phyloP scores from a whole-genome alignment of 2,888 invertebrate genomes.

The Drosophila nr. fundita region DNA sequence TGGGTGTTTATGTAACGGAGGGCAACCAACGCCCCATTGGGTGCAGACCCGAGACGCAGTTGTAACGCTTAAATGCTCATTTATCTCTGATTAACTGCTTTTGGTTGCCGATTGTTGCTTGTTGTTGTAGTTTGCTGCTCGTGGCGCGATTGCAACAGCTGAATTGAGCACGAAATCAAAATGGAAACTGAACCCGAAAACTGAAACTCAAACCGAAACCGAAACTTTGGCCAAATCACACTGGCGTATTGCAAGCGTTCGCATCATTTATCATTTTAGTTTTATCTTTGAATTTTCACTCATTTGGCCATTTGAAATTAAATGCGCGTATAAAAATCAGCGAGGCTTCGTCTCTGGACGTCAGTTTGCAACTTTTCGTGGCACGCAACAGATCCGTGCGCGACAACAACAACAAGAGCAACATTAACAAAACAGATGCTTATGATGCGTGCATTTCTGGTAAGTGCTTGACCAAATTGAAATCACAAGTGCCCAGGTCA shows the following conservation, averaged over 20 bases:
- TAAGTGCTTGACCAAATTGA: conserved; percentile 47
- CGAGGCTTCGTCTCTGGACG: conserved; percentile 26
- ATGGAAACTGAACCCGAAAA: conserved; percentile 30
- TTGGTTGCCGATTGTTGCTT: conserved; percentile 12
- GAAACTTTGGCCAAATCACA: conserved; percentile 50
- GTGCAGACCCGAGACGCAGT: conserved; percentile 46
- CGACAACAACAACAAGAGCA: not conserved
- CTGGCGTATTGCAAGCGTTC: conserved; percentile 52
- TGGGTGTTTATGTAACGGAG: conserved; percentile 62
- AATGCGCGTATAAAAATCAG: conserved; percentile 65
- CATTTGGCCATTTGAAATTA: conserved; percentile 30
- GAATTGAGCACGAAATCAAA: conserved; percentile 41
- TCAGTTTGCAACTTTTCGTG: conserved; percentile 56
- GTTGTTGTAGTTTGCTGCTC: conserved; percentile 13
- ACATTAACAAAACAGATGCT: conserved; percentile 15
- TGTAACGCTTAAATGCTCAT: conserved; percentile 71
- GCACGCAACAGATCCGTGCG: conserved; percentile 22
- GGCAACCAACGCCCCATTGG: conserved; percentile 67
- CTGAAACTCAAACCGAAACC: conserved; percentile 39
- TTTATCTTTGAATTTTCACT: conserved; percentile 57
- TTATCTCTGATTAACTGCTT: conserved; percentile 70
- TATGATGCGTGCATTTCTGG: conserved; percentile 88
- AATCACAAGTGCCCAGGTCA: not conserved
- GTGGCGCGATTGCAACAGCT: conserved; percentile 61
- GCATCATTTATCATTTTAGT: conserved; percentile 71